These are phyloP conservation scores for Bubo bubo DNA, from an alignment of 2,113 vertebrate genomes.

Conservation along the genomic window DNA sequence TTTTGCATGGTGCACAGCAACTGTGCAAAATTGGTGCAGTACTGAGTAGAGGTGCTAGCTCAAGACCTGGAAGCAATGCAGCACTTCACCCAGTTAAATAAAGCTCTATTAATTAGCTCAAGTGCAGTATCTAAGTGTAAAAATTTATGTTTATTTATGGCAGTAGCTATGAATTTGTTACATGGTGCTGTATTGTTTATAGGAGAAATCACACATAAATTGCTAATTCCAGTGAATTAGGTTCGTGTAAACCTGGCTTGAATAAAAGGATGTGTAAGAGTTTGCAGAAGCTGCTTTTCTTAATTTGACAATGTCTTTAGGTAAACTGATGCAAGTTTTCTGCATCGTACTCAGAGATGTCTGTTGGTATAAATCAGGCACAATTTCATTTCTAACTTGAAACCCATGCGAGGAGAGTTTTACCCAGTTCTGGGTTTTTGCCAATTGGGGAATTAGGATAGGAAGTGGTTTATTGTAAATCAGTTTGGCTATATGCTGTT, in stretches of 20 bases:
- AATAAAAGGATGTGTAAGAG: neutral
- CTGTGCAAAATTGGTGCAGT: rapidly evolving
- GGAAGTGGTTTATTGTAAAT: slow-evolving; percentile 12
- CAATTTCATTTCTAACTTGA: neutral
- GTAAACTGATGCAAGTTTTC: neutral
- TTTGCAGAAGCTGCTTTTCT: neutral
- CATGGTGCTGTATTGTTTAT: neutral
- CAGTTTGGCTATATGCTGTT: neutral
- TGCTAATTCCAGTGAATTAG: neutral
- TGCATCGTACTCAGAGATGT: neutral
- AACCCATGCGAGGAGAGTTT: neutral
- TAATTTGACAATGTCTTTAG: neutral
- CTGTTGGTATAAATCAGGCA: neutral
- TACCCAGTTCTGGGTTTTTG: neutral
- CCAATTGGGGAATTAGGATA: neutral
- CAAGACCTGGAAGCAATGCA: neutral
- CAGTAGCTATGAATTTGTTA: neutral
- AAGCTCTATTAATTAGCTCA: neutral
- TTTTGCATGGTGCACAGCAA: neutral
- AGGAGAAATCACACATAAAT: neutral
- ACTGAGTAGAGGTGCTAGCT: neutral
- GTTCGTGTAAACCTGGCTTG: neutral
- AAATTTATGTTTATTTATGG: neutral
- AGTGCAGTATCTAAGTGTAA: neutral
- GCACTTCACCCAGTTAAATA: neutral